Percentiles rank a stretch among this genome's conserved stretches.
These are phyloP conservation scores for Popillia japonica DNA, from an alignment of 1,140 invertebrate genomes.

Conservation along the genomic window DNA sequence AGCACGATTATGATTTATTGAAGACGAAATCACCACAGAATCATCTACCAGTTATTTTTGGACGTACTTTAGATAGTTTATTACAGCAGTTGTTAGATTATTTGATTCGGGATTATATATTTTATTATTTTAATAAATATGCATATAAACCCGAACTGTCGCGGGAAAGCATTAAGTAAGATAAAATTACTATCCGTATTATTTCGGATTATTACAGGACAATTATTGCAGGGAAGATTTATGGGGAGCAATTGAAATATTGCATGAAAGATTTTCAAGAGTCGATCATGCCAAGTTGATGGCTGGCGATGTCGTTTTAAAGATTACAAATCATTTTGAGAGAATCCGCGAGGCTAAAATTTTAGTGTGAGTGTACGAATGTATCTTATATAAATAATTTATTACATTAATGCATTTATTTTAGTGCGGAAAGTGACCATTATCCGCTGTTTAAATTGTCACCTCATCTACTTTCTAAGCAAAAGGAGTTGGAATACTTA, in stretches of 20 bases:
- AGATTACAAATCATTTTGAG: constrained; percentile 85
- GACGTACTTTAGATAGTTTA: constrained; percentile 81
- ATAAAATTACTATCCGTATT: not conserved
- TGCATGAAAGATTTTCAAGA: constrained; percentile 75
- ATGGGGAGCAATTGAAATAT: constrained; percentile 80
- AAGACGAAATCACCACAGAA: constrained; percentile 45
- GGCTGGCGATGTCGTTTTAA: constrained; percentile 81
- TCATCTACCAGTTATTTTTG: constrained; percentile 76
- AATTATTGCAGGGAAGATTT: constrained; percentile 73
- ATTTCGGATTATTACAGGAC: no score
- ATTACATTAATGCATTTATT: constrained; percentile 42
- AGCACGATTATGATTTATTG: constrained; percentile 55
- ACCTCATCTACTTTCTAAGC: constrained; percentile 75
- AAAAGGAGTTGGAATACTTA: constrained; percentile 82
- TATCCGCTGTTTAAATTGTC: constrained; percentile 78
- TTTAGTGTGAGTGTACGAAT: constrained; percentile 69
- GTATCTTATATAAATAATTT: constrained; percentile 37
- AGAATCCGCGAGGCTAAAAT: constrained; percentile 80
- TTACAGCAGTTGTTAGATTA: constrained; percentile 85
- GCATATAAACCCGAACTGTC: constrained; percentile 65
- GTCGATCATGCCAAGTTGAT: constrained; percentile 85
- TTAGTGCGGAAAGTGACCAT: constrained; percentile 67
- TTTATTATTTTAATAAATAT: constrained; percentile 76
- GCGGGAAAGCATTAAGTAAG: constrained; percentile 62
- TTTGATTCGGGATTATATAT: constrained; percentile 80